Evolutionary conservation across 1,140 invertebrate genomes (phyloP).

Genomic region (Bombus balteatus): DNA sequence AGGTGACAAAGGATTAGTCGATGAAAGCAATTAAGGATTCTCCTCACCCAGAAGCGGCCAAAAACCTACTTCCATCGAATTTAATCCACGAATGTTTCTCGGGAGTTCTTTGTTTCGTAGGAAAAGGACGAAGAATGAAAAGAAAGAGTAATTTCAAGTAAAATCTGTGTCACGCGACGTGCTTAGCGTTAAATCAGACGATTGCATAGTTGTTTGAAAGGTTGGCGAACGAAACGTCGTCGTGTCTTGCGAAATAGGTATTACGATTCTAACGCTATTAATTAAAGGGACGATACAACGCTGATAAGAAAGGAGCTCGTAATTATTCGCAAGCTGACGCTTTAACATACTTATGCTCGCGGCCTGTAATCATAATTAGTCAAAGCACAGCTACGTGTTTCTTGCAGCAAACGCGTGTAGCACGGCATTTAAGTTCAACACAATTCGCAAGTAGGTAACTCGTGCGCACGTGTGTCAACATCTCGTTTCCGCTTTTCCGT

Average conservation of each 20-base stretch:
- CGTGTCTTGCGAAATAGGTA: background rate
- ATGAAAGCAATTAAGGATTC: background rate
- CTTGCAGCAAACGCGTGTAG: no score
- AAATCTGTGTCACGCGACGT: background rate
- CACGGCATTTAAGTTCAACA: background rate
- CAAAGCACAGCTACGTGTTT: background rate
- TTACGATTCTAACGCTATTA: background rate
- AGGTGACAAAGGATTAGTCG: slow-evolving; percentile 12
- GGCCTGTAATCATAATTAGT: slow-evolving; percentile 3
- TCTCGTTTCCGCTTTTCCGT: background rate
- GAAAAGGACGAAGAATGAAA: background rate
- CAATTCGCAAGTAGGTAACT: background rate
- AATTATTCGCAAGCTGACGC: background rate
- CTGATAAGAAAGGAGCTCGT: background rate
- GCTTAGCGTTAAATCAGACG: background rate
- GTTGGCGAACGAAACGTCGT: background rate
- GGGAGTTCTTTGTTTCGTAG: background rate
- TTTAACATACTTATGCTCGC: background rate
- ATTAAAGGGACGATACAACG: background rate
- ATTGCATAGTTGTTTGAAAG: background rate
- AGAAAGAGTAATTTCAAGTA: background rate
- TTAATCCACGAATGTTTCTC: background rate
- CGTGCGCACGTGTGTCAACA: background rate
- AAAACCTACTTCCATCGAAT: background rate
- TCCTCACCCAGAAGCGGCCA: background rate